These are phyloP conservation scores for Oryzias celebensis DNA, from an alignment of 2,113 vertebrate genomes.

Conservation along the genomic window DNA sequence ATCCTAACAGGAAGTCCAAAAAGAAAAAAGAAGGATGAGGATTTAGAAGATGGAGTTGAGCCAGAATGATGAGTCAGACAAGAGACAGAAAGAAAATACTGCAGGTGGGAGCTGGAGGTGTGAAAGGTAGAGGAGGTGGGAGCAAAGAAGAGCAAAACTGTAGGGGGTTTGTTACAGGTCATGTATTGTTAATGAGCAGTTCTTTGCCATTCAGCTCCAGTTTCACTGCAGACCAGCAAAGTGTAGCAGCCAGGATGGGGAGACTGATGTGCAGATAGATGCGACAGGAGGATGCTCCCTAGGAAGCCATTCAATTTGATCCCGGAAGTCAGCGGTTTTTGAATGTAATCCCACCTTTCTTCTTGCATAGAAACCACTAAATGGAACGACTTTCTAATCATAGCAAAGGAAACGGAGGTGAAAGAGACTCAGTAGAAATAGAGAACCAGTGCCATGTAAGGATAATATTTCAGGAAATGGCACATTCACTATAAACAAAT, in stretches of 20 bases:
- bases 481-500: too few species aligned
- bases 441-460: not conserved
- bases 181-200: slow-evolving; percentile 75
- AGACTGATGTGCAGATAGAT: slow-evolving; percentile 39
- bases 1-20: slow-evolving; percentile 26
- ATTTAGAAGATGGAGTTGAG: slow-evolving; percentile 25
- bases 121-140: slow-evolving; percentile 28
- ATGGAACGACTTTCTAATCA: slow-evolving; percentile 21
- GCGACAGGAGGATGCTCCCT: slow-evolving; percentile 32
- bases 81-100: slow-evolving; percentile 3
- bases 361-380: slow-evolving; percentile 24
- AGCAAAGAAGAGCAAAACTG: slow-evolving; percentile 4
- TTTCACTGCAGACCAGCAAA: slow-evolving; percentile 58
- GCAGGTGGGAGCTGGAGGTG: slow-evolving; percentile 43
- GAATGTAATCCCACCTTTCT: slow-evolving; percentile 55
- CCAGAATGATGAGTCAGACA: slow-evolving; percentile 19
- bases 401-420: slow-evolving; percentile 24
- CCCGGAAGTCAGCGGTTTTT: slow-evolving; percentile 62
- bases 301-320: slow-evolving; percentile 51
- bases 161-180: slow-evolving; percentile 33
- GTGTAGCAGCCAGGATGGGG: slow-evolving; percentile 37
- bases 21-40: slow-evolving; percentile 29
- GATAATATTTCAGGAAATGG: slow-evolving; percentile 21
- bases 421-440: slow-evolving; percentile 4
- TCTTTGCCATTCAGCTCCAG: slow-evolving; percentile 60